These are phyloP conservation scores for Heloderma charlesbogerti DNA, from an alignment of 2,113 vertebrate species.

Conservation along the genomic window DNA sequence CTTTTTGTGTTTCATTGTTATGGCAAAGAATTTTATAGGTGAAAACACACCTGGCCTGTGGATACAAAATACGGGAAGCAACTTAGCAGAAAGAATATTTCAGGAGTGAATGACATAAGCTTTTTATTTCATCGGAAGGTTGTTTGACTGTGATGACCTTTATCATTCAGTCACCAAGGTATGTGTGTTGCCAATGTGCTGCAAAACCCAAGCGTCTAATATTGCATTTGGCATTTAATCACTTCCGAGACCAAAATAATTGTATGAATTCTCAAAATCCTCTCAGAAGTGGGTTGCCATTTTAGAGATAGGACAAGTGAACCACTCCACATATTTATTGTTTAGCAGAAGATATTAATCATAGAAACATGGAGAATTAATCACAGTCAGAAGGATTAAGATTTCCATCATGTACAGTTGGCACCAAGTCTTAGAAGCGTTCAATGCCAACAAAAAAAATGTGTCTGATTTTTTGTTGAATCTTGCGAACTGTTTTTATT, in stretches of 20 bases:
- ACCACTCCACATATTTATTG: neutral
- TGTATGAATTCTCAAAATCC: neutral
- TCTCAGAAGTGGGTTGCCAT: neutral
- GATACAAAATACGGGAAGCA: neutral
- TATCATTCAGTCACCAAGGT: neutral
- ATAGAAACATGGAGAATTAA: conserved; percentile 18
- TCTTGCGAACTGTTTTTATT: too few relatives aligned
- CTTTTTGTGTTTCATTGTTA: conserved; percentile 14
- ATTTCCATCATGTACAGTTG: neutral
- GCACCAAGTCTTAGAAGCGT: too few relatives aligned
- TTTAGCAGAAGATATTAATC: conserved; percentile 17
- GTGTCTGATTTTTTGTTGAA: too few relatives aligned
- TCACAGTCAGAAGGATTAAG: neutral
- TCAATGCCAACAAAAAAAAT: too few relatives aligned
- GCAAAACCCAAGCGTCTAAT: neutral
- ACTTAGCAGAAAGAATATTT: conserved; percentile 24
- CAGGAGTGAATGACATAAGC: neutral
- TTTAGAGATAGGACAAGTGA: neutral
- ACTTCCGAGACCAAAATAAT: conserved; percentile 12
- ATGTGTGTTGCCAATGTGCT: neutral
- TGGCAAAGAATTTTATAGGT: conserved; percentile 34
- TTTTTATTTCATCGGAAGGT: conserved; percentile 31
- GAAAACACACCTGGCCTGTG: conserved; percentile 46
- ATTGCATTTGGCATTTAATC: neutral
- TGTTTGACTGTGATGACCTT: conserved; percentile 8